Percentiles rank a stretch among this genome's conserved stretches.
Evolutionary conservation across 2,797 vertebrate species (phyloP).

Genomic region (Propithecus perrieri): DNA sequence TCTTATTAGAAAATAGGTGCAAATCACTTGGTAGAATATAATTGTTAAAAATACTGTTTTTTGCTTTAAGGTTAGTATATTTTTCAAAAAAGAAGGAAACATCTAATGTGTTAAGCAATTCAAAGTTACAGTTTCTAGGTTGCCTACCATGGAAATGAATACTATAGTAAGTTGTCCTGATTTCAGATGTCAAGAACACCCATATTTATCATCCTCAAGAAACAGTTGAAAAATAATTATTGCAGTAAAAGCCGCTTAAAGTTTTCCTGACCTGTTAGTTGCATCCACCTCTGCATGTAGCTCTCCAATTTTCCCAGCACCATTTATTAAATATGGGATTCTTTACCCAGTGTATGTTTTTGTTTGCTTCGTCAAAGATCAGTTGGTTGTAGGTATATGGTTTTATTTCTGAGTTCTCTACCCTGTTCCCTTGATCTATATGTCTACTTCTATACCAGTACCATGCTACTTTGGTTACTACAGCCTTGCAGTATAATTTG

Average conservation of each 20-base stretch:
- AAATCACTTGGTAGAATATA: not conserved
- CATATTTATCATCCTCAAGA: not conserved
- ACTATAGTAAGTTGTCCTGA: not conserved
- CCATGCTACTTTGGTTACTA: not conserved
- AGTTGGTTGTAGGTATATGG: not conserved
- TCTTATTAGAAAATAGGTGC: not conserved
- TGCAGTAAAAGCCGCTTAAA: not conserved
- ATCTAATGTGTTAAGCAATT: not conserved
- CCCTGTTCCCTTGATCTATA: not conserved
- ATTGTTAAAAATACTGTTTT: not conserved
- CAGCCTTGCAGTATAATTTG: not conserved
- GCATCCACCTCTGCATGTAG: not conserved
- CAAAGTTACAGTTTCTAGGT: not conserved
- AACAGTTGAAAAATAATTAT: not conserved
- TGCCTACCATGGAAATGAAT: not conserved
- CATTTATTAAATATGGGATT: not conserved
- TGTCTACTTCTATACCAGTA: not conserved
- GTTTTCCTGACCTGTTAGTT: not conserved
- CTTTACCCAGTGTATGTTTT: not conserved
- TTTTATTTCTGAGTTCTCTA: not conserved
- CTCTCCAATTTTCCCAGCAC: not conserved
- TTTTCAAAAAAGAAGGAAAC: slow-evolving; percentile 5
- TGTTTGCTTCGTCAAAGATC: not conserved
- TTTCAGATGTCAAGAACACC: not conserved
- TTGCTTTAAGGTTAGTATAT: not conserved